Percentiles rank a stretch among this genome's conserved stretches.
Evolutionary conservation across 2,113 vertebrate species (phyloP).

Genomic region (Aepyceros melampus): DNA sequence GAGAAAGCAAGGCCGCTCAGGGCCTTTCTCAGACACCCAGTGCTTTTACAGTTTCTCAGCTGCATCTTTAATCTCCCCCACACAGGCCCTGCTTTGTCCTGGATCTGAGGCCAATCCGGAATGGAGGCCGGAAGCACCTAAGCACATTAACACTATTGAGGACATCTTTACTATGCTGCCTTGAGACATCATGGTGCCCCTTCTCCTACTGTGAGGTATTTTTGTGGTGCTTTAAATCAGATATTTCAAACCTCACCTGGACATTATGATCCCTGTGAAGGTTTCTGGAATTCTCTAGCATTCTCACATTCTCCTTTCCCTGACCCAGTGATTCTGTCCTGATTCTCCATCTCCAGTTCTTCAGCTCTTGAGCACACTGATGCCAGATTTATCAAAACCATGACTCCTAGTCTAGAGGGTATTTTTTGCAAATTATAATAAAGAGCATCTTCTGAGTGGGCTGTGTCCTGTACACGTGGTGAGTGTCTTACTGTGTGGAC

Average conservation of each 20-base stretch:
- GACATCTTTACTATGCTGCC: not conserved
- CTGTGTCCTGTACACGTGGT: not conserved
- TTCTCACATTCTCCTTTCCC: not conserved
- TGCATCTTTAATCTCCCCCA: not conserved
- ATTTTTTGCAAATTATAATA: not conserved
- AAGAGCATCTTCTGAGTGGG: not conserved
- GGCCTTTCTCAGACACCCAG: not conserved
- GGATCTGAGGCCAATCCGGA: not conserved
- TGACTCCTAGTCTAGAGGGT: fast-evolving
- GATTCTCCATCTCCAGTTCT: not conserved
- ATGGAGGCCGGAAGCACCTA: not conserved
- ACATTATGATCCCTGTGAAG: not conserved
- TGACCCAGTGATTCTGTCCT: not conserved
- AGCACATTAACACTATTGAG: not conserved
- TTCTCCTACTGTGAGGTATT: not conserved
- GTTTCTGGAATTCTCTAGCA: not conserved
- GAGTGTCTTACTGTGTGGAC: not conserved
- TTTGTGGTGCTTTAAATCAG: not conserved
- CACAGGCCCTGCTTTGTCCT: not conserved
- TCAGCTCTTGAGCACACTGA: not conserved
- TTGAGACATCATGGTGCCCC: not conserved
- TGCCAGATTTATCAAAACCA: not conserved
- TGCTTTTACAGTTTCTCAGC: not conserved
- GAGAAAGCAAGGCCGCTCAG: fast-evolving
- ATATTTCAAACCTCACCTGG: not conserved